phyloP scores from a whole-genome alignment of 53 echinoderm and acorn worm species.

The Holothuria scabra region DNA sequence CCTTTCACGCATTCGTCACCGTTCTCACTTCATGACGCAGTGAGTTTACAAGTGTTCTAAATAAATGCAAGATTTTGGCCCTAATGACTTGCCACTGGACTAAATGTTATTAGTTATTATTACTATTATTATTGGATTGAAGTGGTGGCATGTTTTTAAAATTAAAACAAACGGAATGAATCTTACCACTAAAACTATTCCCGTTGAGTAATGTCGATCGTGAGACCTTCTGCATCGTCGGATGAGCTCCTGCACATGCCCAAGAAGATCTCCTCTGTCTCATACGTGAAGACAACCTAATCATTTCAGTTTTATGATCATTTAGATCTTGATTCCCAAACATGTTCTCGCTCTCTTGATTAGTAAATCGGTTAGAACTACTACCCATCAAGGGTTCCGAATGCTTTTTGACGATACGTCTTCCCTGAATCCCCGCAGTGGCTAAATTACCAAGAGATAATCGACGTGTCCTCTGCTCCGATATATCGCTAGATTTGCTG shows the following conservation, averaged over 20 bases:
- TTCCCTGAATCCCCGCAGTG: neutral
- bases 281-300: neutral
- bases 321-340: no score
- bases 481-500: neutral
- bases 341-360: neutral
- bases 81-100: no score
- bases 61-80: no score
- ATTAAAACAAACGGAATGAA: neutral
- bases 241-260: slow-evolving; percentile 65
- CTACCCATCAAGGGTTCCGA: neutral
- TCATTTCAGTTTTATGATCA: neutral
- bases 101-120: no score
- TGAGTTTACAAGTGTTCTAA: no score
- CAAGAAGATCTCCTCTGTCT: slow-evolving; percentile 73
- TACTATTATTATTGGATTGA: no score
- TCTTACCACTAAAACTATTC: slow-evolving; percentile 48
- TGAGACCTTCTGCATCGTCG: slow-evolving; percentile 47
- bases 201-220: slow-evolving; percentile 52
- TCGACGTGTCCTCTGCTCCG: slow-evolving; percentile 1
- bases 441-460: slow-evolving; percentile 1
- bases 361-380: neutral
- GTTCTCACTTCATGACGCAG: no score
- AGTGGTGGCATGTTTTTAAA: no score
- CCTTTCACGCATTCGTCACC: no score
- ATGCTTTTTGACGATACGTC: neutral